A percentile compares a stretch with the other conserved stretches of the same genome.
Evolutionary conservation across 2,888 invertebrate genomes (phyloP).

Genomic region (Philereme vetulata): DNA sequence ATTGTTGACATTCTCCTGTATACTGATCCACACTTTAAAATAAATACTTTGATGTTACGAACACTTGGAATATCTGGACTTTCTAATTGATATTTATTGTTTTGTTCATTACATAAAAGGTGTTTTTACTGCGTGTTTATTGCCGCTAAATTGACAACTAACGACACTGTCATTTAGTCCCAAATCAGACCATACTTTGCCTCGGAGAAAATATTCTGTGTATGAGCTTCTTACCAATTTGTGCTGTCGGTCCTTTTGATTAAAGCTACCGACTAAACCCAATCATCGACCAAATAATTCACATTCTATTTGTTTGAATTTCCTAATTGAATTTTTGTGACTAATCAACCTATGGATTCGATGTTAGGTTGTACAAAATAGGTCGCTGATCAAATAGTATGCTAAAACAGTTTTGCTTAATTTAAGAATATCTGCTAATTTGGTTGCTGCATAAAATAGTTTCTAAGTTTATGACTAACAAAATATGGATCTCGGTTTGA

Average conservation of each 20-base stretch:
- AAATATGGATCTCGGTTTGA: no score
- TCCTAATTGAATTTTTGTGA: conserved; percentile 56
- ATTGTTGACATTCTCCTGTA: conserved; percentile 29
- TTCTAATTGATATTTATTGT: conserved; percentile 31
- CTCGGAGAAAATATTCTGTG: conserved; percentile 32
- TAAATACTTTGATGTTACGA: conserved; percentile 2
- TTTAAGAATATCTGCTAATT: no score
- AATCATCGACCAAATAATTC: conserved; percentile 58
- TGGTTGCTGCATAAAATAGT: no score
- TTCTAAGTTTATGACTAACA: no score
- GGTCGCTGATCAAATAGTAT: background rate
- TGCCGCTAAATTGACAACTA: conserved; percentile 45
- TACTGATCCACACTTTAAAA: conserved; percentile 1
- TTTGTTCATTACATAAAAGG: conserved; percentile 29
- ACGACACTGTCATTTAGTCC: conserved; percentile 17
- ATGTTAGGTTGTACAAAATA: background rate
- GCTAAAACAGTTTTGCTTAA: no score
- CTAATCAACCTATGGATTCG: conserved; percentile 9
- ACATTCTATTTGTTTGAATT: conserved; percentile 56
- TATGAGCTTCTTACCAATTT: conserved; percentile 41
- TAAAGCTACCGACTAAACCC: conserved; percentile 52
- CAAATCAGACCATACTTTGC: conserved; percentile 15
- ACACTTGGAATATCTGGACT: conserved; percentile 22
- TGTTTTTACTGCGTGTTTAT: conserved; percentile 46
- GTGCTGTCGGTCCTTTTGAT: conserved; percentile 51